These are phyloP conservation scores for Eumeta japonica DNA, from an alignment of 1,140 invertebrate species.

Conservation along the genomic window DNA sequence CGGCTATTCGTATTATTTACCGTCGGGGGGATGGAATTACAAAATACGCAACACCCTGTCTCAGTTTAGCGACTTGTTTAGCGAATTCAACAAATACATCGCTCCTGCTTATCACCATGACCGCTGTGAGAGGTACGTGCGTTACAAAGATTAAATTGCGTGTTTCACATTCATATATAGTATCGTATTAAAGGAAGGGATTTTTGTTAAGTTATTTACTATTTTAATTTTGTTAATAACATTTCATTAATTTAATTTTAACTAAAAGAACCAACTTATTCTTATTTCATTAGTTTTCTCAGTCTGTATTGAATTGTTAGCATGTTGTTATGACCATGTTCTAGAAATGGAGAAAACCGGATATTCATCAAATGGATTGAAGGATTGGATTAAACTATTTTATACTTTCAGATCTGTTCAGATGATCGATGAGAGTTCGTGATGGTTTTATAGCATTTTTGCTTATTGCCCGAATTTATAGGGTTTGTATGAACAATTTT, in stretches of 20 bases:
- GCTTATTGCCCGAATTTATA: slow-evolving; percentile 85
- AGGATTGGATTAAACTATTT: too few relatives aligned
- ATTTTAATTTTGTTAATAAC: slow-evolving; percentile 5
- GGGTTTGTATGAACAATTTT: too few relatives aligned
- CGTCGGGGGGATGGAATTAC: slow-evolving; percentile 74
- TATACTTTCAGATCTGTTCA: slow-evolving; percentile 79
- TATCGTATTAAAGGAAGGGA: too few relatives aligned
- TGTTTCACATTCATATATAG: slow-evolving; percentile 6
- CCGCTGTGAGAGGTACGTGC: slow-evolving; percentile 82
- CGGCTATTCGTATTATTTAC: slow-evolving; percentile 82
- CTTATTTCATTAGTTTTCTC: too few relatives aligned
- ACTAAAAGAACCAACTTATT: too few relatives aligned
- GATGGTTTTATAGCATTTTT: slow-evolving; percentile 91
- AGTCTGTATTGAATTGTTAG: too few relatives aligned
- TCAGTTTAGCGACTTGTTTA: slow-evolving; percentile 92
- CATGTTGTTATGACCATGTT: too few relatives aligned
- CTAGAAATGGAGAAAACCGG: too few relatives aligned
- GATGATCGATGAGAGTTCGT: slow-evolving; percentile 97
- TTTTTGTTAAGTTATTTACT: slow-evolving; percentile 2
- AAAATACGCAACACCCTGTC: slow-evolving; percentile 76
- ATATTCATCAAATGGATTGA: too few relatives aligned
- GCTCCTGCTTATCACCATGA: slow-evolving; percentile 95
- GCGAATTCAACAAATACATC: slow-evolving; percentile 92
- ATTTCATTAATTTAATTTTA: slow-evolving; percentile 10
- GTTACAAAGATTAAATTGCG: too few relatives aligned